A percentile compares a stretch with the other conserved stretches of the same genome.
Conservation (phyloP, 1,140 invertebrate species). For the Odontomachus brunneus region DNA sequence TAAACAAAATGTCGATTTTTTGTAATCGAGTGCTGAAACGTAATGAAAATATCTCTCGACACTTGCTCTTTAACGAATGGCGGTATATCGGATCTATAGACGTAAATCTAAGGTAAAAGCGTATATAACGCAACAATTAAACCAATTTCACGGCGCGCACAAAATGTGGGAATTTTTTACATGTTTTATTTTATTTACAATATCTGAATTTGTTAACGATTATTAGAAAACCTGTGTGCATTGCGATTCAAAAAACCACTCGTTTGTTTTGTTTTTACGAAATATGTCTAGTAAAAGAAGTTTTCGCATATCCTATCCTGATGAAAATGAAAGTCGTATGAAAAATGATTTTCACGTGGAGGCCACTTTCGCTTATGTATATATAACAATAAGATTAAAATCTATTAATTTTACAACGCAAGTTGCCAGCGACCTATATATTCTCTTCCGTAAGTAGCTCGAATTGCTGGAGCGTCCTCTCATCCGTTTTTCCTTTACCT, state of each 20-base stretch:
- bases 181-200: conserved; percentile 49
- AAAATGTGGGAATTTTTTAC: conserved; percentile 41
- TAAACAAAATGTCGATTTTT: not conserved
- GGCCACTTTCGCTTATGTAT: conserved; percentile 48
- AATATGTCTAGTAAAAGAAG: conserved; percentile 47
- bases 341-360: conserved; percentile 26
- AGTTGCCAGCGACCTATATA: not conserved
- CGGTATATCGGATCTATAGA: not conserved
- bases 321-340: conserved; percentile 15
- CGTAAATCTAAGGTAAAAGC: not conserved
- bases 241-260: not conserved
- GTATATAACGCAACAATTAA: conserved; percentile 9
- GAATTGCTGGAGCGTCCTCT: conserved; percentile 25
- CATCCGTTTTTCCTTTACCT: not conserved
- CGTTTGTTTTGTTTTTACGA: conserved; percentile 41
- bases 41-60: not conserved
- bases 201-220: conserved; percentile 31
- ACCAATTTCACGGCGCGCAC: conserved; percentile 2
- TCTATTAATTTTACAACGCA: conserved; percentile 51
- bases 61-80: too few species aligned
- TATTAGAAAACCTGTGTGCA: conserved; percentile 5
- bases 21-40: not conserved
- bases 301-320: conserved; percentile 4
- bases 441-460: conserved; percentile 25
- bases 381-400: conserved; percentile 39